Base-by-base conservation (phyloP, 2,797 vertebrate species). In the Phataginus tricuspis region DNA sequence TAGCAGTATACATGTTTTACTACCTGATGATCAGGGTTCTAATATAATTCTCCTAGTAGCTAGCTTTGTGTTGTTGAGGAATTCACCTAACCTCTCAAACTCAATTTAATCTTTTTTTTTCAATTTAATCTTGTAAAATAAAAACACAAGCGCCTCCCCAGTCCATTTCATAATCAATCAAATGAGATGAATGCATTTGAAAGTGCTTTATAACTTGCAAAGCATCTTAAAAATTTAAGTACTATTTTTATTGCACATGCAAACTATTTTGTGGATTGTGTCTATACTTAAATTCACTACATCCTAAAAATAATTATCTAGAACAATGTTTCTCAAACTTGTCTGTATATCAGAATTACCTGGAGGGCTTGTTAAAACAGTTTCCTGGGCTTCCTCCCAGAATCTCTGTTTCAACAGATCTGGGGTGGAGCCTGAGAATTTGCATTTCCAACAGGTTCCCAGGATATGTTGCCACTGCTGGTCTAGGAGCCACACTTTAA, bases 151-250 rank as follows among this genome's bases (percentile, higher is more conserved):
- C 69, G 14, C 18, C 23, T 85, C 34, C 25, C 15, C 11, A 74
- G 25, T 66, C 6, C 23, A 57, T 59, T 34, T 69, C 53, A 77
- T 4, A 57, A 25, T 57, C 79, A 14, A 49, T 90, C n/a, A 90
- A 85, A 39, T 78, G 23, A 86, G 3, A 61, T 87, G 23, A 93
- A 74, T 85, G 2, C 12, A 71, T 90, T 71, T 90, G 25, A 90
- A 86, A 75, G 4, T 82, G 19, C 57, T 94, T 86, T 93, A 13
- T 42, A 61, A 90, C 80, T 94, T 95, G 23, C 21, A 89, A 87
- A 94, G 16, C 12, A 92, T 12, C n/a, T 5, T 80, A 45, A 61
- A 93, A 53, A 61, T 88, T 79, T 68, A 84, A 55, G 39, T 23
- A 29, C 45, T 83, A 29, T 49, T 90, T 92, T 87, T 82, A n/a